Evolutionary conservation across 2,888 invertebrate species (phyloP).

Genomic region (Muschampia plurimacula): DNA sequence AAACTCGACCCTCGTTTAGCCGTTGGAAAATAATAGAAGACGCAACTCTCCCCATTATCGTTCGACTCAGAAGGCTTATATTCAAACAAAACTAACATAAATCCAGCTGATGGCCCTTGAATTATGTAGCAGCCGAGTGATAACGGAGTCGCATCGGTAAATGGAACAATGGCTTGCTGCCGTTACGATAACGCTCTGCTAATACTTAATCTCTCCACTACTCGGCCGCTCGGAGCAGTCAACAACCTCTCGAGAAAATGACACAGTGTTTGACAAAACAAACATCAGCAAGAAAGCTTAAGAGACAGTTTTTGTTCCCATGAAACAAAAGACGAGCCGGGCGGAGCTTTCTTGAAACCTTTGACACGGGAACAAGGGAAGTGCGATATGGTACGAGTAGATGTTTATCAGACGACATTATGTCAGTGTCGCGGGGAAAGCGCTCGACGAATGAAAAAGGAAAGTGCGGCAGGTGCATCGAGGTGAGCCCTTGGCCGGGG

Average conservation of each 20-base stretch:
- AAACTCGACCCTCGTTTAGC: conserved; percentile 17
- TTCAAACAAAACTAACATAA: conserved; percentile 32
- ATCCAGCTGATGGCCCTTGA: conserved; percentile 34
- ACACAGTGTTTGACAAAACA: conserved; percentile 15
- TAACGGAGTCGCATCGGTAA: conserved; percentile 39
- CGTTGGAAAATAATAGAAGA: conserved; percentile 17
- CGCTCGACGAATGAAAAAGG: conserved; percentile 63
- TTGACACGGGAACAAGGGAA: conserved; percentile 49
- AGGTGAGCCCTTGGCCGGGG: conserved; percentile 62
- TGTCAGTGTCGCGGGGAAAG: conserved; percentile 44
- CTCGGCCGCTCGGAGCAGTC: conserved; percentile 19
- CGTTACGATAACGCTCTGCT: conserved; percentile 30
- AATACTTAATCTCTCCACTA: conserved; percentile 28
- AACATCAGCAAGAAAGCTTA: conserved; percentile 20
- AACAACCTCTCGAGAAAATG: conserved; percentile 27
- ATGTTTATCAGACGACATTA: conserved; percentile 49
- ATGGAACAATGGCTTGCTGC: conserved; percentile 36
- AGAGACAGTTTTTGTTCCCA: conserved; percentile 23
- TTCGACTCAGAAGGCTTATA: neutral
- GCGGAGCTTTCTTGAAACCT: conserved; percentile 40
- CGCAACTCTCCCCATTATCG: conserved; percentile 8
- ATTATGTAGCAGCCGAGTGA: conserved; percentile 34
- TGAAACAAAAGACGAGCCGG: conserved; percentile 30
- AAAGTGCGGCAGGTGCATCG: conserved; percentile 76
- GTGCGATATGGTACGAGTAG: conserved; percentile 44